These are phyloP conservation scores for Gasterosteus aculeatus DNA, from an alignment of 2,113 vertebrate genomes.

Conservation along the genomic window DNA sequence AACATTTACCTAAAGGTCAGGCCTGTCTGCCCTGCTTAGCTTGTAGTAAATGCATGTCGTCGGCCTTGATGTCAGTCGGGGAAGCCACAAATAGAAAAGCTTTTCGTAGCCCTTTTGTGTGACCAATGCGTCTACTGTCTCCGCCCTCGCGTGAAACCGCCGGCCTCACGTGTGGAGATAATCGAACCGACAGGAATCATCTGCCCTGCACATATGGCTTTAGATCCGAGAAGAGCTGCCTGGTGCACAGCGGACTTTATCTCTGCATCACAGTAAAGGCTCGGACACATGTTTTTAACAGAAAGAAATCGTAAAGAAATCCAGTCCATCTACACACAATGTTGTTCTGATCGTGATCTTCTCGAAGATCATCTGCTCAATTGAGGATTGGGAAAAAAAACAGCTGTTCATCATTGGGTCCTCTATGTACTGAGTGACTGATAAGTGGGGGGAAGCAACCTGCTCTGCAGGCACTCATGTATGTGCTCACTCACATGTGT, in stretches of 20 bases:
- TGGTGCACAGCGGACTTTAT: constrained; percentile 1
- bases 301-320: no score
- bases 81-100: constrained; percentile 42
- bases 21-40: constrained; percentile 57
- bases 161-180: constrained; percentile 4
- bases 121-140: constrained; percentile 16
- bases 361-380: background rate
- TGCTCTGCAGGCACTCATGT: background rate
- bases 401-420: background rate
- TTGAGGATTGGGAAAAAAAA: background rate
- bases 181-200: constrained; percentile 44
- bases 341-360: background rate
- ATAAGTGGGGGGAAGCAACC: constrained; percentile 1
- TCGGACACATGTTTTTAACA: background rate
- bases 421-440: background rate
- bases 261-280: background rate
- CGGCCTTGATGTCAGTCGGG: constrained; percentile 43
- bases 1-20: constrained; percentile 73
- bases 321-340: background rate
- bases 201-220: constrained; percentile 1
- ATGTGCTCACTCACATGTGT: background rate
- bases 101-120: constrained; percentile 20
- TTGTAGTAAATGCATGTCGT: constrained; percentile 55
- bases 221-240: constrained; percentile 19
- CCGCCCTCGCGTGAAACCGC: constrained; percentile 24